Base-by-base conservation (phyloP, 2,797 vertebrate genomes). In the Arrhamphus sclerolepis region DNA sequence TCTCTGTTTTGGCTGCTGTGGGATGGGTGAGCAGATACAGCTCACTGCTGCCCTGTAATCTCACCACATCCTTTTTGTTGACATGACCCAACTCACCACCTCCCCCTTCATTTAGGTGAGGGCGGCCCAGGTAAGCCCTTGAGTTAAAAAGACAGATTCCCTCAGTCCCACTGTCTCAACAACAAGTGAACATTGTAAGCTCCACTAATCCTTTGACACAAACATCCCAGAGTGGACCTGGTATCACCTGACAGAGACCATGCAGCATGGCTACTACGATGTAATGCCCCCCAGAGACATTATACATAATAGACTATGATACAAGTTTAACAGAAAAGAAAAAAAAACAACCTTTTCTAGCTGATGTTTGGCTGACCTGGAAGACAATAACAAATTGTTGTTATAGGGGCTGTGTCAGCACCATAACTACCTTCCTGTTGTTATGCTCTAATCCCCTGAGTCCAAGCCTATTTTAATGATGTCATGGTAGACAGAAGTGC, bases 391-490 rank as follows among this genome's bases (percentile, higher is more conserved):
- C 59, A 63, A 62, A 55, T 48, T 31, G 38, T 53, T 53, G 51
- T 64, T 66, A 41, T 41, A 50, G 42, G 59, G 56, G 41, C 61
- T 55, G 64, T 70, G 83, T 83, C 81, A 75, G 78, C 83, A 70
- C 44, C 46, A 20, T 46, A 44, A 60, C 74, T 63, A 59, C 67
- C 61, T 51, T 21, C 51, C 55, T 62, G 50, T 69, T 9, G 26
- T 74, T 63, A 18, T 17, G 67, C 66, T 67, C 51, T 83, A 80
- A 85, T 88, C 85, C 82, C 72, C 53, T 20, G 65, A 61, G 80
- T 43, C 51, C 49, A 34, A 78, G 81, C 69, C 66, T 69, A 46
- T 62, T 82, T 80, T 82, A 78, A 78, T 88, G 80, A 85, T 77
- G 81, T 82, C 82, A 80, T 60, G 31, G 51, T 58, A 75, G 52